phyloP scores from a whole-genome alignment of 2,113 vertebrate genomes.

The Ciconia maguari region DNA sequence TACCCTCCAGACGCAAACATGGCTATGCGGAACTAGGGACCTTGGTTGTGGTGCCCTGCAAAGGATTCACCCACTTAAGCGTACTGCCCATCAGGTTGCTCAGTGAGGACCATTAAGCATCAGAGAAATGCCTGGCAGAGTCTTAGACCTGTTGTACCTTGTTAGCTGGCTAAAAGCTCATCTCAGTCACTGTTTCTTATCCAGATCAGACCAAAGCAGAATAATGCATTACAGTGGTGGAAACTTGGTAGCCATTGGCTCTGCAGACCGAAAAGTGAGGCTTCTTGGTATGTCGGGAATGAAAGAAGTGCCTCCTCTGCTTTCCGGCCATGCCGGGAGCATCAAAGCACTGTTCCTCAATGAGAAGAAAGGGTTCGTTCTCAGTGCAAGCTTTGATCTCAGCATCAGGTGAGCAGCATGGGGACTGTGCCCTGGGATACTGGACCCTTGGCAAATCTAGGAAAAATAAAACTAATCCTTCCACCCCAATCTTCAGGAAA shows the following conservation, averaged over 20 bases:
- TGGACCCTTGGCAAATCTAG: neutral
- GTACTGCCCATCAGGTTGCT: neutral
- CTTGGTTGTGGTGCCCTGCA: neutral
- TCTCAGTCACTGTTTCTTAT: neutral
- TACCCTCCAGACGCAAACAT: neutral
- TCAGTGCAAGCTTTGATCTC: conserved; percentile 80
- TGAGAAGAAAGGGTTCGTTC: conserved; percentile 75
- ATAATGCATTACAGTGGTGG: conserved; percentile 82
- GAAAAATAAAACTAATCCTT: neutral
- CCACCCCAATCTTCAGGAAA: neutral
- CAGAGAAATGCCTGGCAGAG: neutral
- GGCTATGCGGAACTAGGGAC: neutral
- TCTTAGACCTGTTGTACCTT: too few relatives aligned
- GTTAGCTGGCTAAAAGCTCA: neutral
- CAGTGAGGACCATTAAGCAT: neutral
- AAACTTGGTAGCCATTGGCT: conserved; percentile 72
- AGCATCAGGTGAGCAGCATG: conserved; percentile 82
- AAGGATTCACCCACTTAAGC: fast-evolving
- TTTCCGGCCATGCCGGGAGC: conserved; percentile 78
- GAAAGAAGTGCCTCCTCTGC: conserved; percentile 4
- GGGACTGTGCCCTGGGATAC: neutral
- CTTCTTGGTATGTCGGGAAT: conserved; percentile 60
- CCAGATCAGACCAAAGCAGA: conserved; percentile 77
- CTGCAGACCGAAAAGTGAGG: conserved; percentile 71
- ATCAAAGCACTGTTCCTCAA: conserved; percentile 74